These are phyloP conservation scores for Chionomys nivalis DNA, from an alignment of 2,113 vertebrate species.

Conservation along the genomic window DNA sequence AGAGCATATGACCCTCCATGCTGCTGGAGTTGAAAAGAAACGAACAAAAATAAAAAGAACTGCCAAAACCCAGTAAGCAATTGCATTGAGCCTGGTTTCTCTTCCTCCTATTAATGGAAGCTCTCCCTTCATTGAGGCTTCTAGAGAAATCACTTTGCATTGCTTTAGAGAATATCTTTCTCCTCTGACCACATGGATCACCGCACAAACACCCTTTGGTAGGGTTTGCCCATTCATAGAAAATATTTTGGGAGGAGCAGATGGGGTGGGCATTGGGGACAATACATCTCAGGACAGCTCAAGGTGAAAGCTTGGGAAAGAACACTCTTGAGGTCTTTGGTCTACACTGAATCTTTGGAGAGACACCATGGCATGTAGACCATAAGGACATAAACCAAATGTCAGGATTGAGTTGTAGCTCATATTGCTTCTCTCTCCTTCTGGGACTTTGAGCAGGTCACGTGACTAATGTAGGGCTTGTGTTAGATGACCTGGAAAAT, in stretches of 20 bases:
- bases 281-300: not conserved
- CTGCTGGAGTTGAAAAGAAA: not conserved
- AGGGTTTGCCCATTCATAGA: not conserved
- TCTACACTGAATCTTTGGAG: not conserved
- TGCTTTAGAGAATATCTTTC: not conserved
- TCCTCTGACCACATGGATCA: not conserved
- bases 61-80: not conserved
- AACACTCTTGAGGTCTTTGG: not conserved
- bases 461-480: not conserved
- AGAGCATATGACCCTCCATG: not conserved
- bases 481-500: not conserved
- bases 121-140: slow-evolving; percentile 41
- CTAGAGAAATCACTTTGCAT: slow-evolving; percentile 4
- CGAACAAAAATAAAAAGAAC: not conserved
- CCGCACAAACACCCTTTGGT: not conserved
- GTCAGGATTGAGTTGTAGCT: not conserved
- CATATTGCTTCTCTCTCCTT: not conserved
- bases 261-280: not conserved
- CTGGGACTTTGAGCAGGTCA: not conserved
- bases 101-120: slow-evolving; percentile 39
- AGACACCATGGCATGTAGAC: not conserved
- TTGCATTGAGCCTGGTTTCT: not conserved
- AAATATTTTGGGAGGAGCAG: not conserved
- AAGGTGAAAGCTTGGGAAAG: not conserved
- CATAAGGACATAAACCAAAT: not conserved